A percentile compares a stretch with the other conserved stretches of the same genome.
Evolutionary conservation across 1,140 invertebrate species (phyloP).

Genomic region (Atta cephalotes): DNA sequence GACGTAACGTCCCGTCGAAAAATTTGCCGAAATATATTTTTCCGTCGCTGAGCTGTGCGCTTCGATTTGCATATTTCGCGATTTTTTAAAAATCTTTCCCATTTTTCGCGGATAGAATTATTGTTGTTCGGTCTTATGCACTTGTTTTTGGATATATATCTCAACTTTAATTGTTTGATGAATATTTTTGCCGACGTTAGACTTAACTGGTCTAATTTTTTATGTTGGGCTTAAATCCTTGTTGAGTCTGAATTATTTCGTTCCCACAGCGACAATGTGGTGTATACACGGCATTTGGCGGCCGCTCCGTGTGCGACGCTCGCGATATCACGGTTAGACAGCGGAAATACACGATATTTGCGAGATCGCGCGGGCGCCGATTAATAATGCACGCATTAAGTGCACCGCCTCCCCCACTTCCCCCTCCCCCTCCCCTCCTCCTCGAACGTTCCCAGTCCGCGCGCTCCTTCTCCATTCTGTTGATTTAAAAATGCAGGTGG

Average conservation of each 20-base stretch:
- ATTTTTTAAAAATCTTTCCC: background rate
- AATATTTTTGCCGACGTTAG: background rate
- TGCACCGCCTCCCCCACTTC: slow-evolving; percentile 74
- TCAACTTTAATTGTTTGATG: background rate
- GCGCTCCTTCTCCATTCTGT: slow-evolving; percentile 74
- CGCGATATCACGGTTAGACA: slow-evolving; percentile 2
- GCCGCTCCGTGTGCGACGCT: background rate
- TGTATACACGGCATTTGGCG: slow-evolving; percentile 27
- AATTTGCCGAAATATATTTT: background rate
- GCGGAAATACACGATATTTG: slow-evolving; percentile 11
- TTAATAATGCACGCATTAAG: slow-evolving; percentile 83
- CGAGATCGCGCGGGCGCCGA: slow-evolving; percentile 52
- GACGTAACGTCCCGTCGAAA: background rate
- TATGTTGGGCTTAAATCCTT: too few species aligned
- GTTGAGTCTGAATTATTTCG: background rate
- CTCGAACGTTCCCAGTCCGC: slow-evolving; percentile 57
- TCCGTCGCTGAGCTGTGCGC: background rate
- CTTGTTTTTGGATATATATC: background rate
- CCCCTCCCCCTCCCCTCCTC: slow-evolving; percentile 27
- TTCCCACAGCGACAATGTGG: background rate
- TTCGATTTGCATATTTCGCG: background rate
- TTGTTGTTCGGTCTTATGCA: background rate
- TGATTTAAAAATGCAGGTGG: slow-evolving; percentile 81
- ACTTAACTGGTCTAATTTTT: too few species aligned
- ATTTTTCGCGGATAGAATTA: background rate